Conservation (phyloP, 1,140 invertebrate genomes). For the Heliconius eleuchia region DNA sequence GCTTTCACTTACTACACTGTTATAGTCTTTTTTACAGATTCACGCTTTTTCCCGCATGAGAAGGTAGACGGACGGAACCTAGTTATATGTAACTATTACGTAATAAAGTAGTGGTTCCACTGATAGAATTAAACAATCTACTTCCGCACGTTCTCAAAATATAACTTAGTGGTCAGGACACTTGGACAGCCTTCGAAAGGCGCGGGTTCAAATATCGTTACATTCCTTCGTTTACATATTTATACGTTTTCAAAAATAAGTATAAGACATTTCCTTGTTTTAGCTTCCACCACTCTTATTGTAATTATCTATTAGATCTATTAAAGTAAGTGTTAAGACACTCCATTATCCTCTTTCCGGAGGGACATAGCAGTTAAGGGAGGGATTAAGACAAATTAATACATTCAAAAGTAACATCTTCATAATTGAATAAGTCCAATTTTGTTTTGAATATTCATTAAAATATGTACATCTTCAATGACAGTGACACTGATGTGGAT, state of each 20-base stretch:
- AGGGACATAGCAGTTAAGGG: background rate
- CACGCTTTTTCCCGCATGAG: background rate
- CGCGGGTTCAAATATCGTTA: no score
- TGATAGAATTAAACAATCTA: no score
- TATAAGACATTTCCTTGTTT: no score
- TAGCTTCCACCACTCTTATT: background rate
- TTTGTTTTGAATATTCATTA: slow-evolving; percentile 3
- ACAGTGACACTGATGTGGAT: background rate
- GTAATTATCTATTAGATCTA: background rate
- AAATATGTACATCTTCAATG: background rate
- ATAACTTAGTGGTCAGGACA: no score
- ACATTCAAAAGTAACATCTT: background rate
- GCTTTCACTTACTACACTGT: background rate
- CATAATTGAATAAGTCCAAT: background rate
- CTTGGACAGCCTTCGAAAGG: no score
- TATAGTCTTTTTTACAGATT: background rate
- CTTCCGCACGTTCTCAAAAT: no score
- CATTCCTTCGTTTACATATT: no score
- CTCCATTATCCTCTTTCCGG: background rate
- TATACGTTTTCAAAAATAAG: no score
- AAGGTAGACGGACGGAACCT: background rate
- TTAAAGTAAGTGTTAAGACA: no score
- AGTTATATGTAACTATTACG: no score
- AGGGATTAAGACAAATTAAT: background rate
- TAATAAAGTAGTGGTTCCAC: no score